Evolutionary conservation across 2,113 vertebrate genomes (phyloP).

Genomic region (Grammomys surdaster): DNA sequence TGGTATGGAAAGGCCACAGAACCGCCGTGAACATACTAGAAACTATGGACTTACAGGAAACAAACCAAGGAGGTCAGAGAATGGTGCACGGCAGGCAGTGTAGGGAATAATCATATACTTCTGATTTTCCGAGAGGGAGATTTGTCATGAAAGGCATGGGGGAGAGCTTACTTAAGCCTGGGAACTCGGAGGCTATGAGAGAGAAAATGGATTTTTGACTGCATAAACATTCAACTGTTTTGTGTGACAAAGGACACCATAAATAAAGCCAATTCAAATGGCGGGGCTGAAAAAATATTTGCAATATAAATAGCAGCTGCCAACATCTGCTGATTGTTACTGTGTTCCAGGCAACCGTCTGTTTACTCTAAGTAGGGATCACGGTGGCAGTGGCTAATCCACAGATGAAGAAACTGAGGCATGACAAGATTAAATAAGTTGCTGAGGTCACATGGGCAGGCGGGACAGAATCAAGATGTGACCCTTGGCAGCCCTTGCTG

Average conservation of each 20-base stretch:
- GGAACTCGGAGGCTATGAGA: slow-evolving; percentile 10
- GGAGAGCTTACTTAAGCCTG: not conserved
- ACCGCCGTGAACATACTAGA: not conserved
- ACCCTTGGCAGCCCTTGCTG: not conserved
- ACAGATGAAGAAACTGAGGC: not conserved
- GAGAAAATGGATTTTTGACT: slow-evolving; percentile 35
- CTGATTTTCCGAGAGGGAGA: not conserved
- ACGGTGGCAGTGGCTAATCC: fast-evolving
- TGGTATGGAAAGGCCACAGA: no score
- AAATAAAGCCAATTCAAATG: slow-evolving; percentile 51
- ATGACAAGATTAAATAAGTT: not conserved
- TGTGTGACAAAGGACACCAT: slow-evolving; percentile 43
- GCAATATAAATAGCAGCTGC: slow-evolving; percentile 45
- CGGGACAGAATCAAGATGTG: not conserved
- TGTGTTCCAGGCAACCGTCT: not conserved
- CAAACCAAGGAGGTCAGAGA: not conserved
- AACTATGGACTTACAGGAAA: not conserved
- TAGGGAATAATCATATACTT: not conserved
- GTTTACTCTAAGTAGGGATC: not conserved
- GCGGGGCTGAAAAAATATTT: slow-evolving; percentile 57
- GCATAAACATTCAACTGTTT: slow-evolving; percentile 38
- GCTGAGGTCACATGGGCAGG: not conserved
- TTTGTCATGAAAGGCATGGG: not conserved
- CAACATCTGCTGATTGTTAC: not conserved
- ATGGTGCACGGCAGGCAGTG: fast-evolving